Percentiles rank a stretch among this genome's conserved stretches.
Conservation (phyloP, 1,140 invertebrate genomes). For the Lepidurus apus region DNA sequence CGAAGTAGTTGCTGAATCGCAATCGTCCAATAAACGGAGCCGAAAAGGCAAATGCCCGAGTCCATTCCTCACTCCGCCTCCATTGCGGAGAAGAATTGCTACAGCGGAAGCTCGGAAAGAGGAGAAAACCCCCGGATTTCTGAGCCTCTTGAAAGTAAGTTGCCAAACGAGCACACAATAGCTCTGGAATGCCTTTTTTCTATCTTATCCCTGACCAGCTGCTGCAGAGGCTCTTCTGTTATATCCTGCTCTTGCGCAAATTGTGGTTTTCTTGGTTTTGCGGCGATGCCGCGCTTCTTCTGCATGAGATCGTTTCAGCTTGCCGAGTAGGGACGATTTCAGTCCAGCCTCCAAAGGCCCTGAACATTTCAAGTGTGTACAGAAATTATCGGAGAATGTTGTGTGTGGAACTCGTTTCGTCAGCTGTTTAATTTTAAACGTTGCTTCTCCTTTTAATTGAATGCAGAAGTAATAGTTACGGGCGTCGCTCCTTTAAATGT, state of each 20-base stretch:
- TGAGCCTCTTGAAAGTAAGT: constrained; percentile 1
- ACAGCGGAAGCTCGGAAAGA: neutral
- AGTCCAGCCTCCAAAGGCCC: no score
- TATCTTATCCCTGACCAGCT: neutral
- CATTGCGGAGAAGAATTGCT: neutral
- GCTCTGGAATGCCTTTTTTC: neutral
- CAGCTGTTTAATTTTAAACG: no score
- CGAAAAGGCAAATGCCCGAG: neutral
- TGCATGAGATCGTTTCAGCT: neutral
- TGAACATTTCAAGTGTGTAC: no score
- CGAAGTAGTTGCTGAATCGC: neutral
- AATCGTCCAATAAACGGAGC: neutral
- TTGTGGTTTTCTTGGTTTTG: neutral
- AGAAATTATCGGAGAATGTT: no score
- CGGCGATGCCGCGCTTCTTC: neutral
- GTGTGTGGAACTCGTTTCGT: no score
- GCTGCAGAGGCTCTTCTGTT: neutral
- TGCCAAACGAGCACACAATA: neutral
- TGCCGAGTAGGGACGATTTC: neutral
- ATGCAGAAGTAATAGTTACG: no score
- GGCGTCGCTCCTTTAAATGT: no score
- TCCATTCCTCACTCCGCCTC: neutral
- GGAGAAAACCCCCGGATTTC: neutral
- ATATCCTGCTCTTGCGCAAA: neutral
- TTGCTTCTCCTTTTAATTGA: no score